These are phyloP conservation scores for Cochlearius cochlearius DNA, from an alignment of 2,113 vertebrate species.

Conservation along the genomic window DNA sequence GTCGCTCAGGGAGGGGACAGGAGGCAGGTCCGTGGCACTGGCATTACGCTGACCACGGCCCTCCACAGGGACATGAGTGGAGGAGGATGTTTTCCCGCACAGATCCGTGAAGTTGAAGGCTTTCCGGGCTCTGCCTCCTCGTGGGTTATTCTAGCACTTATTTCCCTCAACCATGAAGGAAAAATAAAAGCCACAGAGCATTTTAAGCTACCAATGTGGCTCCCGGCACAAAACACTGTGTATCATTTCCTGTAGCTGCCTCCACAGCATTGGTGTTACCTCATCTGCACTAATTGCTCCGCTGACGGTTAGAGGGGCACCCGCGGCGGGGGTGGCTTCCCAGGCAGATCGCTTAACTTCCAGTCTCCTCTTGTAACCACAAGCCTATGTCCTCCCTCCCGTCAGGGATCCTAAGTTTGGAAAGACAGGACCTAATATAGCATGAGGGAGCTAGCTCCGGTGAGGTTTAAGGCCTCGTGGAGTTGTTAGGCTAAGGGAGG, in stretches of 20 bases:
- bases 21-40: neutral
- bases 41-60: neutral
- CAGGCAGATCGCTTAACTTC: neutral
- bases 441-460: neutral
- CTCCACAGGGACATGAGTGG: accelerated
- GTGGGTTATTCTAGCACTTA: neutral
- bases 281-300: neutral
- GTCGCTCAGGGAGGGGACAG: too few relatives aligned
- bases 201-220: neutral
- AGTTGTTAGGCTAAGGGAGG: neutral
- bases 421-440: neutral
- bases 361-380: neutral
- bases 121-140: neutral
- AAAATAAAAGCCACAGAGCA: neutral
- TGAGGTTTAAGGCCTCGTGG: neutral
- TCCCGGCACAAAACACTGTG: neutral
- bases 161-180: neutral
- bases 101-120: neutral
- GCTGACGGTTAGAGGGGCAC: neutral
- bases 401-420: neutral
- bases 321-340: neutral
- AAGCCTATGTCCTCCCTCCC: neutral
- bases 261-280: neutral
- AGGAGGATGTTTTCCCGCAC: neutral
- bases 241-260: neutral